These are phyloP conservation scores for Sphenopsis melanotis DNA, from an alignment of 2,797 vertebrate genomes.

Conservation along the genomic window DNA sequence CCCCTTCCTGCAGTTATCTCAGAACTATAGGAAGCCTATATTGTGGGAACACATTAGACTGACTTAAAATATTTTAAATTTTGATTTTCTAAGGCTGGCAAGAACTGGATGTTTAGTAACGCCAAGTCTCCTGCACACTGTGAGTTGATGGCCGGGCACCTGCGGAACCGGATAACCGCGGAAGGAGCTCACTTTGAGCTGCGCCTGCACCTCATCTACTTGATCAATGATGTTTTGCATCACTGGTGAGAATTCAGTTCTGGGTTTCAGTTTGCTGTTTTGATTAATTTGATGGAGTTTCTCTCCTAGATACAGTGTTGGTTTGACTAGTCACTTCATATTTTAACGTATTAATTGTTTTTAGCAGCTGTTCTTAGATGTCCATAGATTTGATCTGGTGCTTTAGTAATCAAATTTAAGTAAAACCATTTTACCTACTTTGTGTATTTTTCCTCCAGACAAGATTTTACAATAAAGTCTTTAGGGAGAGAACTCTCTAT, in stretches of 20 bases:
- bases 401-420: neutral
- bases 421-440: neutral
- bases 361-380: neutral
- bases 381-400: neutral
- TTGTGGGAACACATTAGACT: rapidly evolving
- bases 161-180: conserved; percentile 89
- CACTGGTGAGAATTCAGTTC: conserved; percentile 82
- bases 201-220: conserved; percentile 93
- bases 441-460: neutral
- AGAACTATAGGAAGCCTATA: rapidly evolving
- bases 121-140: conserved; percentile 91
- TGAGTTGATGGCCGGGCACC: conserved; percentile 92
- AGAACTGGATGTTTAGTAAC: conserved; percentile 99
- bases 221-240: conserved; percentile 95
- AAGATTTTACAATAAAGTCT: neutral
- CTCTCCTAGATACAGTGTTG: neutral
- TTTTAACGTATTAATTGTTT: rapidly evolving
- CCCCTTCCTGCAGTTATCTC: neutral
- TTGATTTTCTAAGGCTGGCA: conserved; percentile 82
- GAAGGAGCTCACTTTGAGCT: conserved; percentile 93
- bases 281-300: neutral
- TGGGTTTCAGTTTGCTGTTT: neutral
- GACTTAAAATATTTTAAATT: neutral
- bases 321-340: neutral
- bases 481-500: neutral